Conservation (phyloP, 2,113 vertebrate genomes). For the Perca flavescens region DNA sequence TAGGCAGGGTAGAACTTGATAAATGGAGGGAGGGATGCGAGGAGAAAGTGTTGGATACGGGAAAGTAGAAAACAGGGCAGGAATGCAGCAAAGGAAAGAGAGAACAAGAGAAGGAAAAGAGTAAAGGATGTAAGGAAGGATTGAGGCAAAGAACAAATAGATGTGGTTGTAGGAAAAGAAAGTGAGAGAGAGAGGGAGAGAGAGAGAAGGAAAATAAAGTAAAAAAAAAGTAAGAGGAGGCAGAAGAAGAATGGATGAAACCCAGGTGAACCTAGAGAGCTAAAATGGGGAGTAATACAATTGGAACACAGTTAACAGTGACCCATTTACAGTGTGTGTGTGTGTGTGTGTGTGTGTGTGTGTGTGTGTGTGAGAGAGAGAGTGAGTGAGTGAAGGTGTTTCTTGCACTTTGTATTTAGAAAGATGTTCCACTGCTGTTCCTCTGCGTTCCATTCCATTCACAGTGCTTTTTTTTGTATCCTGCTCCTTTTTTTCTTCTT, state of each 20-base stretch:
- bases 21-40: background rate
- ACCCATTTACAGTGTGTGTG: slow-evolving; percentile 35
- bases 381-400: background rate
- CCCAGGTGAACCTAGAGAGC: slow-evolving; percentile 2
- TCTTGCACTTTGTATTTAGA: slow-evolving; percentile 14
- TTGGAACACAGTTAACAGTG: slow-evolving; percentile 39
- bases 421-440: slow-evolving; percentile 11
- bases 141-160: background rate
- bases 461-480: background rate
- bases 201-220: background rate
- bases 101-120: background rate
- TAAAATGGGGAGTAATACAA: slow-evolving; percentile 16
- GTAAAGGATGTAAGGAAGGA: background rate
- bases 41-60: background rate
- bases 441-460: background rate
- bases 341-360: background rate
- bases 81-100: background rate
- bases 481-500: slow-evolving; percentile 33
- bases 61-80: background rate
- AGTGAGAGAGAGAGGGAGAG: too few species aligned
- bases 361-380: slow-evolving; percentile 1
- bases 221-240: background rate
- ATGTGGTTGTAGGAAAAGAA: too few species aligned
- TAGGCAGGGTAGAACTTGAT: background rate
- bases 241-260: slow-evolving; percentile 12